These are phyloP conservation scores for Caerostris extrusa DNA, from an alignment of 1,140 invertebrate genomes.

Conservation along the genomic window DNA sequence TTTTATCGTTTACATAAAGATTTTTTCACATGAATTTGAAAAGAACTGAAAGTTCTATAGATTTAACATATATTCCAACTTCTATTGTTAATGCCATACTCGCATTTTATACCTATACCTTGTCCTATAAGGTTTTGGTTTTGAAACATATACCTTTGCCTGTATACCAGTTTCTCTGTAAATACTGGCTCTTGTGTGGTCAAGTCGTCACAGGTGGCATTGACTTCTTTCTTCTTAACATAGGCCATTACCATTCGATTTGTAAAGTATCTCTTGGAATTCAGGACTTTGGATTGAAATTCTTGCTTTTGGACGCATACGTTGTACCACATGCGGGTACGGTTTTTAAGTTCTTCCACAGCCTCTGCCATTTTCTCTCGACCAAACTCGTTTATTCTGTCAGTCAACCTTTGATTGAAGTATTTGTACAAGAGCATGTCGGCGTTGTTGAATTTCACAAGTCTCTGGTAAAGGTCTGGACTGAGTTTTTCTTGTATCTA, in stretches of 20 bases:
- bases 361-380: slow-evolving; percentile 79
- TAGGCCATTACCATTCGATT: slow-evolving; percentile 71
- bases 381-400: slow-evolving; percentile 79
- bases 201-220: slow-evolving; percentile 63
- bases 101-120: slow-evolving; percentile 59
- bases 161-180: slow-evolving; percentile 60
- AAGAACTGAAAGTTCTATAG: too few relatives aligned
- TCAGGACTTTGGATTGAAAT: slow-evolving; percentile 58
- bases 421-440: slow-evolving; percentile 81
- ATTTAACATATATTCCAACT: too few relatives aligned
- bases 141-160: slow-evolving; percentile 63
- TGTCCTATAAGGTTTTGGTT: slow-evolving; percentile 53
- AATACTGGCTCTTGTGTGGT: slow-evolving; percentile 59
- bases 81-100: slow-evolving; percentile 32
- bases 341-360: slow-evolving; percentile 71
- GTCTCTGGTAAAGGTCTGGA: slow-evolving; percentile 15
- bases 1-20: too few relatives aligned
- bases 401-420: slow-evolving; percentile 80
- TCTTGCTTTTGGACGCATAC: slow-evolving; percentile 78
- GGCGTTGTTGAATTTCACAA: slow-evolving; percentile 79
- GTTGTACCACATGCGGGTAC: slow-evolving; percentile 77
- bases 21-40: too few relatives aligned
- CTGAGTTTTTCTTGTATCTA: slow-evolving; percentile 75
- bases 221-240: slow-evolving; percentile 59
- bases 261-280: slow-evolving; percentile 59